These are phyloP conservation scores for Cheilosia vernalis DNA, from an alignment of 2,888 invertebrate genomes.

Conservation along the genomic window DNA sequence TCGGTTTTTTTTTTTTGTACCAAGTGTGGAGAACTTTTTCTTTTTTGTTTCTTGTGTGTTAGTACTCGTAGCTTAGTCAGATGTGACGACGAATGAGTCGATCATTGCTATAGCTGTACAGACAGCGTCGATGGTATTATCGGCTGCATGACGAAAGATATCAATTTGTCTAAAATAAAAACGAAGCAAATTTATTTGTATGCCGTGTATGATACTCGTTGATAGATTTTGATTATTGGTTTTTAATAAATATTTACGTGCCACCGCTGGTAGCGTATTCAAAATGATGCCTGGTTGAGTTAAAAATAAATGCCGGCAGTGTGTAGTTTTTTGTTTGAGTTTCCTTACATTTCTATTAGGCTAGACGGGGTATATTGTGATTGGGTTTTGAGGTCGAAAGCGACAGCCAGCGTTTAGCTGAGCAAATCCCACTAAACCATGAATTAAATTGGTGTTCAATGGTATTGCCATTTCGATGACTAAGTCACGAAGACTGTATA, in stretches of 20 bases:
- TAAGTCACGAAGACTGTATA: no score
- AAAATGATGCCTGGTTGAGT: neutral
- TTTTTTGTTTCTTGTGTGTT: conserved; percentile 1
- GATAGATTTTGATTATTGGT: conserved; percentile 59
- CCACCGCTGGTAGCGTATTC: conserved; percentile 3
- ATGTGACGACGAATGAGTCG: conserved; percentile 50
- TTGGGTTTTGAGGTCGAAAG: no score
- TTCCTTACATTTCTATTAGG: no score
- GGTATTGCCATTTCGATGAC: no score
- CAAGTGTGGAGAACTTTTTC: no score
- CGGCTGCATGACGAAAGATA: conserved; percentile 58
- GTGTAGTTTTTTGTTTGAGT: neutral
- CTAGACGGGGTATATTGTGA: no score
- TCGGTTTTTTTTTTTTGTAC: conserved; percentile 15
- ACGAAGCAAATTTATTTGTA: conserved; percentile 25
- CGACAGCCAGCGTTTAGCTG: no score
- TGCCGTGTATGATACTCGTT: conserved; percentile 42
- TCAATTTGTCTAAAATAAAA: conserved; percentile 59
- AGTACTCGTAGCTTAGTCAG: conserved; percentile 12
- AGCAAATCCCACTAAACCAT: no score
- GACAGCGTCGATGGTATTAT: conserved; percentile 12
- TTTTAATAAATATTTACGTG: conserved; percentile 54
- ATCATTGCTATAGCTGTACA: conserved; percentile 14
- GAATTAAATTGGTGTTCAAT: no score
- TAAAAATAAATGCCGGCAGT: conserved; percentile 33